Evolutionary conservation across 2,113 vertebrate species (phyloP).

Genomic region (Bufo bufo): DNA sequence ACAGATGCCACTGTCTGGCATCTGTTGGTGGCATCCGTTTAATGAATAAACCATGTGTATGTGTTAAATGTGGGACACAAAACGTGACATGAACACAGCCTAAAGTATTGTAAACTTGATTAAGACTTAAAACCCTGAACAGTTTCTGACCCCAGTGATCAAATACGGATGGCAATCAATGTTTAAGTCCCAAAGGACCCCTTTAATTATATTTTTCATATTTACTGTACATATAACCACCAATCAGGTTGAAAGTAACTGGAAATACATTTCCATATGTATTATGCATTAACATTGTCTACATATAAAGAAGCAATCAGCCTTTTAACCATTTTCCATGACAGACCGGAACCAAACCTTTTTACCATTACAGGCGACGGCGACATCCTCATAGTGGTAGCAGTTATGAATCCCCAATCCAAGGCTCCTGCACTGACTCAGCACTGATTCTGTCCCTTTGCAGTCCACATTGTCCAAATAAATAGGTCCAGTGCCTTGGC

Average conservation of each 20-base stretch:
- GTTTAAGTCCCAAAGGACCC: no score
- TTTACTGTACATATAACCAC: background rate
- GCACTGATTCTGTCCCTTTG: constrained; percentile 78
- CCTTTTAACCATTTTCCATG: background rate
- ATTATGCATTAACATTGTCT: background rate
- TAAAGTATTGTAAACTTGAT: no score
- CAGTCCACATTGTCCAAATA: constrained; percentile 94
- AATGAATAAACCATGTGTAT: no score
- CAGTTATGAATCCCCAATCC: constrained; percentile 97
- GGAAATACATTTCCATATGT: background rate
- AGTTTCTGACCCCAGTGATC: no score
- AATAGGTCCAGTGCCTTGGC: constrained; percentile 85
- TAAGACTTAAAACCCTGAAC: no score
- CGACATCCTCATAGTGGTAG: constrained; percentile 96
- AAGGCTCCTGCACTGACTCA: constrained; percentile 85
- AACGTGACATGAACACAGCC: no score
- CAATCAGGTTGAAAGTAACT: no score
- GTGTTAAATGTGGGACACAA: no score
- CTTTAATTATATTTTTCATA: background rate
- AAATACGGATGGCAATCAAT: no score
- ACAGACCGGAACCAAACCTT: background rate
- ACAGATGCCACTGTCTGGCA: no score
- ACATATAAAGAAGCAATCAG: background rate
- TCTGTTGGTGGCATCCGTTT: no score
- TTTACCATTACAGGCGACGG: constrained; percentile 85